Conservation (phyloP, 2,797 vertebrate genomes). For the Heliangelus exortis region DNA sequence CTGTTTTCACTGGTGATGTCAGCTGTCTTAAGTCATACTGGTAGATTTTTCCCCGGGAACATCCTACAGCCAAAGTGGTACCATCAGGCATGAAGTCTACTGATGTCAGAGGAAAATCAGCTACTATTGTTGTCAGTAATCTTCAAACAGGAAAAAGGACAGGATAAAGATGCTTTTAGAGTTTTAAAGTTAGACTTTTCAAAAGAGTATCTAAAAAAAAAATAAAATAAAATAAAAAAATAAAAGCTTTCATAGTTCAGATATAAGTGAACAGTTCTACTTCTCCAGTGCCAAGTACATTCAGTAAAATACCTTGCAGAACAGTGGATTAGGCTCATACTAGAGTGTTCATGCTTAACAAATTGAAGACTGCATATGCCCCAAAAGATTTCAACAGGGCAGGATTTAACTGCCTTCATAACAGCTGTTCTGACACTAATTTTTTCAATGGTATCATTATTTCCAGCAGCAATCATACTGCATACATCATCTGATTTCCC, state of each 20-base stretch:
- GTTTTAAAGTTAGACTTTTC: neutral
- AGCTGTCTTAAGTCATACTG: conserved; percentile 96
- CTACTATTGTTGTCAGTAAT: conserved; percentile 86
- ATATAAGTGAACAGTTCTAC: neutral
- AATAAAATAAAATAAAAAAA: neutral
- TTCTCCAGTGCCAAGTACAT: neutral
- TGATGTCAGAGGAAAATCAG: conserved; percentile 90
- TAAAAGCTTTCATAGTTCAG: neutral
- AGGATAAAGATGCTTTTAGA: neutral
- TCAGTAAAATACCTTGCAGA: neutral
- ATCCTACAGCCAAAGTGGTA: conserved; percentile 90
- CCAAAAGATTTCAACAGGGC: neutral
- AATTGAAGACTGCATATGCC: neutral
- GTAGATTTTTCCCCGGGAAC: conserved; percentile 93
- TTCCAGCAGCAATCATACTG: neutral
- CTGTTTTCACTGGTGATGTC: conserved; percentile 86
- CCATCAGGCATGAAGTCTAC: conserved; percentile 94
- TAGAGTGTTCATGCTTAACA: neutral
- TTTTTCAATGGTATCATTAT: neutral
- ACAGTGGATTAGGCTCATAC: neutral
- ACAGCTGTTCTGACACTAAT: neutral
- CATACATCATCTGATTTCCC: neutral
- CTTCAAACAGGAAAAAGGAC: conserved; percentile 73
- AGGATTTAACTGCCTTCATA: neutral
- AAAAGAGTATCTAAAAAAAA: neutral